Evolutionary conservation across 2,797 vertebrate species (phyloP), one percentile per base, ranked within the genome.

Genomic region (Eremophila alpestris): DNA sequence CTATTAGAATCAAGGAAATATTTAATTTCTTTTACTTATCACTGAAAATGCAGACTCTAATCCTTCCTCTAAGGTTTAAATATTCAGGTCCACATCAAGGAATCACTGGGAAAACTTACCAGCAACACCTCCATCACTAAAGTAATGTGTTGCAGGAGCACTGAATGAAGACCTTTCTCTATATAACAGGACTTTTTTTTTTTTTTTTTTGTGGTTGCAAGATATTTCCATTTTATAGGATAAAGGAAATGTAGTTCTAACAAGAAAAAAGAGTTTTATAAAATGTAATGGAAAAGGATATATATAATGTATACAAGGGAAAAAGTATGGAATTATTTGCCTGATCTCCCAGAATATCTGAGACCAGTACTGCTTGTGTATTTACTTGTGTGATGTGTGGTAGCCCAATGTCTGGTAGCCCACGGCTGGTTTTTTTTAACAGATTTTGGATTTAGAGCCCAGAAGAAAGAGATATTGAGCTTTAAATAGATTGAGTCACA

Each of bases 401-500:
- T 11, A 85, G 49, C 9, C 60, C 21, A n/a, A 60, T 51, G 4
- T 65, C 23, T 64, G 36, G 27, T 11, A 85, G 49, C 9, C 60
- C 21, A n/a, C 7, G 13, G 30, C 12, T 59, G 36, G 36, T 4
- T 0, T 84, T 84, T 41, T 68, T 38, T 14, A 38, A 49, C 18
- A 63, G 40, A 51, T 93, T 97, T 95, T 94, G 76, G 64, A 84
- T 95, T 94, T 34, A 51, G 64, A 83, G 80, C 30, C 34, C 86
- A 89, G 67, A 93, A 95, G 65, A 96, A 97, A 89, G 76, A 92
- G 32, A 14, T 83, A 79, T 43, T 91, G 83, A 59, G 54, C 41
- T 96, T 93, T 95, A 94, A 95, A 93, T 62, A 67, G 26, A 58
- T 93, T 94, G 70, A 95, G 46, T 55, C 87, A 94, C 49, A 54